Evolutionary conservation across 2,888 invertebrate species (phyloP).

Genomic region (Graphium colonna): DNA sequence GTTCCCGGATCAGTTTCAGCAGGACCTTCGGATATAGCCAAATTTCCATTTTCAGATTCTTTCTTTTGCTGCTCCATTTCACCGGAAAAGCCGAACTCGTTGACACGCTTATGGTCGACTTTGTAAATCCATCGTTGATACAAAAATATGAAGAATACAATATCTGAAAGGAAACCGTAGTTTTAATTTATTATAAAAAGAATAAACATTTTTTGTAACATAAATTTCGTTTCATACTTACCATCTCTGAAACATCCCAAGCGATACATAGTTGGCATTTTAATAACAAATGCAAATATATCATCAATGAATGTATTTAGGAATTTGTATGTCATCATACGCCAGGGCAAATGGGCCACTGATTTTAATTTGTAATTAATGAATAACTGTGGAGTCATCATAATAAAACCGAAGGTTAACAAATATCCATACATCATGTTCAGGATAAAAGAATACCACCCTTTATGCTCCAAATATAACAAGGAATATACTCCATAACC

Average conservation of each 20-base stretch:
- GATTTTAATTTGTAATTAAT: slow-evolving; percentile 99
- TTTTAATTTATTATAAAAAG: too few species aligned
- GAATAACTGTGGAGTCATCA: slow-evolving; percentile 99
- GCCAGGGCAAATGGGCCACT: slow-evolving; percentile 99
- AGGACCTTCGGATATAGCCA: slow-evolving; percentile 56
- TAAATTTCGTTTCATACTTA: too few species aligned
- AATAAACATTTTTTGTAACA: too few species aligned
- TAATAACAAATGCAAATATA: slow-evolving; percentile 99
- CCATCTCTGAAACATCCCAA: slow-evolving; percentile 98
- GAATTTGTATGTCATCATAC: slow-evolving; percentile 99
- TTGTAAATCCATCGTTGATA: slow-evolving; percentile 99
- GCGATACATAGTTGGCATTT: slow-evolving; percentile 99
- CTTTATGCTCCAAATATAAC: slow-evolving; percentile 97
- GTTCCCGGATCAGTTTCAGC: slow-evolving; percentile 45
- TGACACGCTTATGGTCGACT: slow-evolving; percentile 95
- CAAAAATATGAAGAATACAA: slow-evolving; percentile 98
- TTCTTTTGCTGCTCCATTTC: slow-evolving; percentile 88
- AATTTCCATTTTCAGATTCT: slow-evolving; percentile 47
- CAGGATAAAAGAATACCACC: slow-evolving; percentile 99
- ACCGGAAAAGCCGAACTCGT: slow-evolving; percentile 98
- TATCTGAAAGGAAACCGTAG: slow-evolving; percentile 85
- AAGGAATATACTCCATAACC: slow-evolving; percentile 98
- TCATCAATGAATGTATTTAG: slow-evolving; percentile 99
- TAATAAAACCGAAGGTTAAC: slow-evolving; percentile 98
- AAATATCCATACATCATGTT: slow-evolving; percentile 98